phyloP scores from a whole-genome alignment of 2,888 invertebrate genomes.

The Thereva nobilitata region DNA sequence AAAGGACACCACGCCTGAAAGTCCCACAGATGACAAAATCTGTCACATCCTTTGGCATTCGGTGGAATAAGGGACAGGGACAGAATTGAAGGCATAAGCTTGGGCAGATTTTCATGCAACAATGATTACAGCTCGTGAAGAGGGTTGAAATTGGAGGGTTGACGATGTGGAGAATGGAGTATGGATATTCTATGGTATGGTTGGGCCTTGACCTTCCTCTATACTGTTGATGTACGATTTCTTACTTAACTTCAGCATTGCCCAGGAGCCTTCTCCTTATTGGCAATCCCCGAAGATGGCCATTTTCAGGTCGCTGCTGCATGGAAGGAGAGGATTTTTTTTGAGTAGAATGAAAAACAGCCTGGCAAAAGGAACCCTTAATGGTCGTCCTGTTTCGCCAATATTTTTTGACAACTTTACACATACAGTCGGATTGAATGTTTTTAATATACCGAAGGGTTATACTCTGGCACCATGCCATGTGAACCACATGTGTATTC shows the following conservation, averaged over 20 bases:
- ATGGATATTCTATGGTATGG: no score
- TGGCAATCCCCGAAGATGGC: no score
- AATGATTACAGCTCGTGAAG: constrained; percentile 14
- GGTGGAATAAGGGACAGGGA: background rate
- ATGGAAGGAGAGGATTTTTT: background rate
- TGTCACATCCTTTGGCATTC: constrained; percentile 26
- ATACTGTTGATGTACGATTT: no score
- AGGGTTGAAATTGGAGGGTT: background rate
- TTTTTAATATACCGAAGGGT: no score
- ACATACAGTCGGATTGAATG: no score
- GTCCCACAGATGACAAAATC: constrained; percentile 22
- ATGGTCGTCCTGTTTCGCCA: background rate
- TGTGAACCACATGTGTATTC: no score
- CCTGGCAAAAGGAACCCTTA: background rate
- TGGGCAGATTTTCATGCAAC: constrained; percentile 27
- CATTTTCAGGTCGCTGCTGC: background rate
- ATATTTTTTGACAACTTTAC: no score
- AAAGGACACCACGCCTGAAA: background rate
- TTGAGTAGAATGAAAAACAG: background rate
- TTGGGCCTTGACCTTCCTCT: no score
- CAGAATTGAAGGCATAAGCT: constrained; percentile 1
- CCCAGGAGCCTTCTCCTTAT: no score
- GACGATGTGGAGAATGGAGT: no score
- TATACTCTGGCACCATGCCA: no score
- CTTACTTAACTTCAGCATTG: no score